A percentile compares a stretch with the other conserved stretches of the same genome.
Evolutionary conservation across 2,888 invertebrate genomes (phyloP).

Genomic region (Ectemnius cavifrons): DNA sequence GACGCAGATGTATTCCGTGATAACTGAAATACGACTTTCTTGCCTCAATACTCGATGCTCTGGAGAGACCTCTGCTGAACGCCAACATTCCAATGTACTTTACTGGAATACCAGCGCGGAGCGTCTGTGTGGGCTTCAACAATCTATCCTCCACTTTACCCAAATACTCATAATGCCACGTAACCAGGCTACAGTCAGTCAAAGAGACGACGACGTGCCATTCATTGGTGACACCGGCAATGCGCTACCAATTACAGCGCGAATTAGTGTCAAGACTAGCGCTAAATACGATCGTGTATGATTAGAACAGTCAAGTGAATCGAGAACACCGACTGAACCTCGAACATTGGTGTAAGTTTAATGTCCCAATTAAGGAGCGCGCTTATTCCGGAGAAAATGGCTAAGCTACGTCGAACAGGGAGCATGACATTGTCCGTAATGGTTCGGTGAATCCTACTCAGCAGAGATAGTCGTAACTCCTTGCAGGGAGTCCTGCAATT

Average conservation of each 20-base stretch:
- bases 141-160: slow-evolving; percentile 11
- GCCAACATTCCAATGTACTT: slow-evolving; percentile 56
- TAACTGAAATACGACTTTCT: too few species aligned
- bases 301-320: slow-evolving; percentile 4
- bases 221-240: neutral
- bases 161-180: neutral
- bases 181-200: slow-evolving; percentile 1
- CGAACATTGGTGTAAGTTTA: neutral
- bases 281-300: slow-evolving; percentile 25
- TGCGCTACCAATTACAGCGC: slow-evolving; percentile 46
- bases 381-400: too few species aligned
- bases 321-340: slow-evolving; percentile 3
- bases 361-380: too few species aligned
- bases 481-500: neutral
- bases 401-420: neutral
- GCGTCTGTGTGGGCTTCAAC: slow-evolving; percentile 37
- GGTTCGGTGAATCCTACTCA: slow-evolving; percentile 7
- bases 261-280: slow-evolving; percentile 56
- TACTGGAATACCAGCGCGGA: slow-evolving; percentile 29
- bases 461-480: slow-evolving; percentile 4
- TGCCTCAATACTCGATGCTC: too few species aligned
- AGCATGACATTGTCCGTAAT: neutral
- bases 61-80: slow-evolving; percentile 43
- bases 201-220: slow-evolving; percentile 20
- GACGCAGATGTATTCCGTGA: slow-evolving; percentile 6